Conservation (phyloP, 2,113 vertebrate species). For the Willisornis vidua region DNA sequence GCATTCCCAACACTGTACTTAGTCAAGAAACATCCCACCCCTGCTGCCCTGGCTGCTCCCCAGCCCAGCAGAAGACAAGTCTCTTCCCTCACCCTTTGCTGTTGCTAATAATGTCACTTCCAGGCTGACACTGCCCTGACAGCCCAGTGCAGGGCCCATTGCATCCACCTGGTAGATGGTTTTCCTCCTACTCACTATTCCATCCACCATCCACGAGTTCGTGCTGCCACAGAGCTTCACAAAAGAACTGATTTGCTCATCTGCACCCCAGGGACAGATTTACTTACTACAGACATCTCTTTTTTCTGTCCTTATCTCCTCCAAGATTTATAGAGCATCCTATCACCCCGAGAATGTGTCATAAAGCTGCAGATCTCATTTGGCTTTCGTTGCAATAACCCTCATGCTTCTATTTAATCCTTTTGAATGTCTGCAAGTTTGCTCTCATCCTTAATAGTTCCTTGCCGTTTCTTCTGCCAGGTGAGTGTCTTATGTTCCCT, state of each 20-base stretch:
- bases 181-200: not conserved
- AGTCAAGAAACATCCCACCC: accelerated
- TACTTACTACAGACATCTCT: not conserved
- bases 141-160: not conserved
- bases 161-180: not conserved
- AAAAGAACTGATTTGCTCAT: not conserved
- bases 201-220: not conserved
- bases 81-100: not conserved
- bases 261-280: not conserved
- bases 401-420: not conserved
- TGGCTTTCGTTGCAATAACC: not conserved
- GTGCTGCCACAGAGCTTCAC: not conserved
- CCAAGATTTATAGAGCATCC: not conserved
- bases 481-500: accelerated
- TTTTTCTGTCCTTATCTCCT: not conserved
- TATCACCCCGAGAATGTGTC: not conserved
- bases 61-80: not conserved
- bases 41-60: not conserved
- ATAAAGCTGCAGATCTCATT: not conserved
- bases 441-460: not conserved
- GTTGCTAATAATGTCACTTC: not conserved
- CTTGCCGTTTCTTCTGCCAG: not conserved
- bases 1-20: not conserved
- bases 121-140: not conserved
- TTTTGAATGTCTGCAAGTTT: not conserved